Percentiles rank a stretch among this genome's conserved stretches.
phyloP scores from a whole-genome alignment of 2,113 vertebrate species.

The Passer domesticus region DNA sequence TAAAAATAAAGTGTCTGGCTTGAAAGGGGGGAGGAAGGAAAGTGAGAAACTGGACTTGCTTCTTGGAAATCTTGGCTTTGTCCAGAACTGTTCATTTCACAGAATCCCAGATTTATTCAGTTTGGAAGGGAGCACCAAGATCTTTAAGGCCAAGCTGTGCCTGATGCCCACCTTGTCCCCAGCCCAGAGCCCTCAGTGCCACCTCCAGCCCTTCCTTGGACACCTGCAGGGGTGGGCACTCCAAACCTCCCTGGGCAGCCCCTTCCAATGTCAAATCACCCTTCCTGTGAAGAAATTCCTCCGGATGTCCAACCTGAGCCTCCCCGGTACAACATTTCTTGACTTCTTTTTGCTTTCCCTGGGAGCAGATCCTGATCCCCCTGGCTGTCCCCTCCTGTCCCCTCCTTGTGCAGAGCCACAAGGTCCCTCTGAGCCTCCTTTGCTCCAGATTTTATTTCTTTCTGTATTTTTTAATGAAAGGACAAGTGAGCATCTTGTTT shows the following conservation, averaged over 20 bases:
- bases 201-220: rapidly evolving
- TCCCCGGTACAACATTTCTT: neutral
- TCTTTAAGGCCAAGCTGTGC: rapidly evolving
- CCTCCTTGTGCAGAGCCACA: neutral
- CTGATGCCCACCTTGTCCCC: rapidly evolving
- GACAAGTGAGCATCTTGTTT: neutral
- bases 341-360: neutral
- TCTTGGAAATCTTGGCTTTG: neutral
- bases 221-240: neutral
- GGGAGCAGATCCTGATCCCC: neutral
- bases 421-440: neutral
- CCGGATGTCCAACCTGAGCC: rapidly evolving
- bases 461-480: neutral
- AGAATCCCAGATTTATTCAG: neutral
- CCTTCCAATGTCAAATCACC: rapidly evolving
- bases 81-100: neutral
- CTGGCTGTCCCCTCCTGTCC: neutral
- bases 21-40: neutral
- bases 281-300: neutral
- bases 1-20: neutral
- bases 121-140: no score
- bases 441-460: neutral
- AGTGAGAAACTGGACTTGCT: neutral
- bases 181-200: neutral
- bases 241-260: neutral